Evolutionary conservation across 2,888 invertebrate genomes (phyloP), one percentile per base, ranked within the genome.

Genomic region (Gibbula magus): DNA sequence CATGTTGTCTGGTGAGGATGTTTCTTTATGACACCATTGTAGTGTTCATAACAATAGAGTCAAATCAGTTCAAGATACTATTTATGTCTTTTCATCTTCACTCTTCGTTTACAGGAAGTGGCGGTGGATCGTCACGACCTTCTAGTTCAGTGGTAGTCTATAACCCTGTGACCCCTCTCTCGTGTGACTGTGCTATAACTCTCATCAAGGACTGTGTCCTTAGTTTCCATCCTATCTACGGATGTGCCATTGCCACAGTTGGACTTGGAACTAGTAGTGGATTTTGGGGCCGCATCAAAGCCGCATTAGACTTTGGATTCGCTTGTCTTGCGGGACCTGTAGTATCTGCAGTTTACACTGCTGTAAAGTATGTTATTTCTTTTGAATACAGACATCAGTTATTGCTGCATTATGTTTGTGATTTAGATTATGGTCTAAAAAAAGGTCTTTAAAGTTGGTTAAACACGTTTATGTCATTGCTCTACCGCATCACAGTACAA

Each of bases 101-200:
- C 1, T 45, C 1, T 45, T 45, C 45, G 1, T 10, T 45, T 45
- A 1, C 13, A 35, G 35, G 35, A 35, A 35, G 35, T 35, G 35
- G 35, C 8, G 77, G 81, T n/a, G 52, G 79, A 22, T 52, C 73
- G 22, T 56, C 77, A 54, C 54, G 54, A n/a, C 74, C 79, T 4
- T 39, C 77, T 8, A 80, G 81, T 18, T 77, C 77, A 8, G 77
- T 77, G n/a, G 56, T 85, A 4, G 35, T 52, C 13, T 85, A 85
- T 61, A 79, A 78, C 22, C 80, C 85, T 13, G 77, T 80, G 32
- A 85, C 85, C 1, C 85, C 85, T n/a, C 13, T 84, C 22, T 79
- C 85, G 52, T 85, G 85, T 78, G 79, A 85, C 67, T 85, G 85
- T 79, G 75, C 79, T n/a, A 75, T 76, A 54, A 80, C 79, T 4